Conservation (phyloP, 2,797 vertebrate species). For the Girardinus metallicus region DNA sequence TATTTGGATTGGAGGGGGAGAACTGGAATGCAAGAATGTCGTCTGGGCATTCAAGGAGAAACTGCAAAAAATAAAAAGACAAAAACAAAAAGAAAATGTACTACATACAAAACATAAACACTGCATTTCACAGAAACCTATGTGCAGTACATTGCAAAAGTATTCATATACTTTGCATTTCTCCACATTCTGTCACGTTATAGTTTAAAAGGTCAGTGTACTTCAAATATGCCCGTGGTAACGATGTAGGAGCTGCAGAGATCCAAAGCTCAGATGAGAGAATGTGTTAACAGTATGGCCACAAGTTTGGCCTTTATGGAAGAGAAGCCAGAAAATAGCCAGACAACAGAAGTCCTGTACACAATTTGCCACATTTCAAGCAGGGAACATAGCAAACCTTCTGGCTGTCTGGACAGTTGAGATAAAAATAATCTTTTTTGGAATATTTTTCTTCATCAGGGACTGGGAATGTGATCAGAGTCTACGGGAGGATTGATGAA, state of each 20-base stretch:
- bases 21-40: slow-evolving; percentile 91
- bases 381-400: neutral
- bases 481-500: neutral
- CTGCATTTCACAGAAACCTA: slow-evolving; percentile 51
- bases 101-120: slow-evolving; percentile 31
- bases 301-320: neutral
- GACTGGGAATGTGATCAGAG: neutral
- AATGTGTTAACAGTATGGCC: neutral
- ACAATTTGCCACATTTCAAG: neutral
- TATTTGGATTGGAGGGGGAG: slow-evolving; percentile 89
- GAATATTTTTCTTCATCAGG: neutral
- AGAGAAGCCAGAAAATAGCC: neutral
- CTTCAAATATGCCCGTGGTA: neutral
- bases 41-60: slow-evolving; percentile 89
- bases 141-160: slow-evolving; percentile 20
- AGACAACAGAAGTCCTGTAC: neutral
- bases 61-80: slow-evolving; percentile 70
- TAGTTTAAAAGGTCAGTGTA: neutral
- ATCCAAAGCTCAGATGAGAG: neutral
- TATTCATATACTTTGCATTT: neutral
- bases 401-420: neutral
- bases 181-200: neutral
- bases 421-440: neutral
- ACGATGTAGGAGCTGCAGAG: neutral
- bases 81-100: slow-evolving; percentile 55